These are phyloP conservation scores for Henricia sp. DNA, from an alignment of 53 echinoderm and acorn worm genomes.

Conservation along the genomic window DNA sequence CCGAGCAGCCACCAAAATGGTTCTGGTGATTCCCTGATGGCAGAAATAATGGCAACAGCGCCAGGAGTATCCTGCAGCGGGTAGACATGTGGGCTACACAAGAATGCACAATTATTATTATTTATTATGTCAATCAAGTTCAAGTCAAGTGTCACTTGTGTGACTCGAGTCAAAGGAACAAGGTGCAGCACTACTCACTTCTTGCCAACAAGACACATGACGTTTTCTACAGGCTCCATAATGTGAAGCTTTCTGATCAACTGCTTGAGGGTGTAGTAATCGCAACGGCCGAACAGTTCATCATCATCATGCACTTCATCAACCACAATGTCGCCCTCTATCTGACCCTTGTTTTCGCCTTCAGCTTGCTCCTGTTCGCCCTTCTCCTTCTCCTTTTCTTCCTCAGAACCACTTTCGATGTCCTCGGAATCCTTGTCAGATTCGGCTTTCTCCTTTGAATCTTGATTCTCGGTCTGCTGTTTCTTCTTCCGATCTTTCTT, in stretches of 20 bases:
- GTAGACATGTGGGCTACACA: no score
- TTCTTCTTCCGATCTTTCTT: constrained; percentile 38
- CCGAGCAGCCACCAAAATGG: no score
- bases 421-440: constrained; percentile 30
- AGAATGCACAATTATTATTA: no score
- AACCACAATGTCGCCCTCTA: background rate
- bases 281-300: constrained; percentile 2
- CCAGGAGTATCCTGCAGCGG: no score
- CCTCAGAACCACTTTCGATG: background rate
- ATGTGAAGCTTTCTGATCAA: constrained; percentile 96
- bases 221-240: constrained; percentile 87
- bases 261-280: constrained; percentile 83
- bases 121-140: no score
- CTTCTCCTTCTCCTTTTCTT: constrained; percentile 1
- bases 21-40: no score
- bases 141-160: no score
- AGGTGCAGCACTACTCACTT: constrained; percentile 72
- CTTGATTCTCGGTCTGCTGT: constrained; percentile 2
- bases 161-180: no score
- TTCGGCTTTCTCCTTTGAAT: constrained; percentile 4
- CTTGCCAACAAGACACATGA: constrained; percentile 94
- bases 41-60: no score
- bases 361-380: constrained; percentile 25
- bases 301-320: constrained; percentile 20
- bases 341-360: background rate